phyloP scores from a whole-genome alignment of 2,888 invertebrate species.

The Acanthopleura granulata region DNA sequence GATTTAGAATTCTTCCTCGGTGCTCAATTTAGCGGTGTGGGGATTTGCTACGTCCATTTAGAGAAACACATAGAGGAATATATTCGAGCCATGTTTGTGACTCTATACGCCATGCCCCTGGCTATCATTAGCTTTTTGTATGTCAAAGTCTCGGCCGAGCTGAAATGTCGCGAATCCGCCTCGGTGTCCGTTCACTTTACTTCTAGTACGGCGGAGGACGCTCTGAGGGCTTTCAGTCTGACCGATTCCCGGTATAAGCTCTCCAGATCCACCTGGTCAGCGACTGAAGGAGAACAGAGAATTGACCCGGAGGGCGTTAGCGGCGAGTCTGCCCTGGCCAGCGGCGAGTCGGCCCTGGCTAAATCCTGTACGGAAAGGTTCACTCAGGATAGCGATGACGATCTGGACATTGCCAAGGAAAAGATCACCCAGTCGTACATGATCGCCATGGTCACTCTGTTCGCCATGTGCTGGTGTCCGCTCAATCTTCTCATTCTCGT shows the following conservation, averaged over 20 bases:
- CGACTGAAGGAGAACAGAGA: constrained; percentile 28
- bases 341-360: constrained; percentile 23
- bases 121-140: constrained; percentile 77
- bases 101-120: constrained; percentile 74
- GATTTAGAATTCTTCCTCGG: constrained; percentile 76
- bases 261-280: constrained; percentile 35
- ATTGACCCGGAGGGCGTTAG: constrained; percentile 33
- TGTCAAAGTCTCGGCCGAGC: constrained; percentile 77
- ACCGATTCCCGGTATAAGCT: constrained; percentile 19
- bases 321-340: constrained; percentile 25
- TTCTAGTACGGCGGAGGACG: constrained; percentile 16
- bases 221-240: constrained; percentile 2
- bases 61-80: constrained; percentile 63
- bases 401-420: constrained; percentile 72
- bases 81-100: constrained; percentile 66
- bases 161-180: constrained; percentile 64
- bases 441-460: constrained; percentile 77
- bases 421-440: constrained; percentile 79
- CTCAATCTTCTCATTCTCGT: constrained; percentile 77
- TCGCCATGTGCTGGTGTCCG: constrained; percentile 79
- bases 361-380: constrained; percentile 37
- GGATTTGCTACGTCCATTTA: constrained; percentile 62
- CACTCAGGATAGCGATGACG: constrained; percentile 58
- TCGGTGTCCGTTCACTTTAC: constrained; percentile 49
- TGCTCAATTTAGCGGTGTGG: constrained; percentile 52